Base-by-base conservation (phyloP, 2,797 vertebrate species). In the Siniperca obscura region DNA sequence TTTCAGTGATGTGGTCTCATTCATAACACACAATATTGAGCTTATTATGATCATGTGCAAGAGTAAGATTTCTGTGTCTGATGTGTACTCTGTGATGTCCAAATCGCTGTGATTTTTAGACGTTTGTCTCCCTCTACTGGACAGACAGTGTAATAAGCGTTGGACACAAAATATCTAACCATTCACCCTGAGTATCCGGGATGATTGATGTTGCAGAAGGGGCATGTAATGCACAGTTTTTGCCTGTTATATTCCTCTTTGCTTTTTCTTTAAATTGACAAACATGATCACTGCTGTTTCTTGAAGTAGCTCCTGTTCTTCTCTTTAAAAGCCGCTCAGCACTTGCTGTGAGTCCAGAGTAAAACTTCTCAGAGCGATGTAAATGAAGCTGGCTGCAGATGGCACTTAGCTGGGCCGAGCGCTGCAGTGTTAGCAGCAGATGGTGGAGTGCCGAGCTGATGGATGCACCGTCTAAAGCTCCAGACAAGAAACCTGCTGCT, bases 401-500 rank as follows among this genome's bases (percentile, higher is more conserved):
- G 90, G 89, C 71, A 57, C 76, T 73, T 55, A 67, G 83, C 67
- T 14, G 79, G 84, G 78, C 87, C 53, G 83, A 69, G 69, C 53
- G 0, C 85, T 68, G 89, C 74, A 25, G 90, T 12, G 86, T 67
- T 60, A 22, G 85, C 86, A 70, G 89, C 92, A 93, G 92, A 92
- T 92, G 92, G 91, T 50, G 76, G 64, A 72, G 83, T 5, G 82
- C 80, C 53, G 82, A 62, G 71, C 88, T 92, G 90, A 94, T 93
- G 91, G 90, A 93, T 93, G 90, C 84, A 17, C 82, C 84, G 89
- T 90, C 89, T 52, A 66, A 84, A 86, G 81, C 68, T 83, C 64
- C 86, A 86, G 87, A 93, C 90, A 77, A 84, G 86, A 81, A 90
- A 84, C 91, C 91, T 89, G 87, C 91, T 88, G 83, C 88, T 82